Base-by-base conservation (phyloP, 1,140 invertebrate species). In the Drosophila erecta region DNA sequence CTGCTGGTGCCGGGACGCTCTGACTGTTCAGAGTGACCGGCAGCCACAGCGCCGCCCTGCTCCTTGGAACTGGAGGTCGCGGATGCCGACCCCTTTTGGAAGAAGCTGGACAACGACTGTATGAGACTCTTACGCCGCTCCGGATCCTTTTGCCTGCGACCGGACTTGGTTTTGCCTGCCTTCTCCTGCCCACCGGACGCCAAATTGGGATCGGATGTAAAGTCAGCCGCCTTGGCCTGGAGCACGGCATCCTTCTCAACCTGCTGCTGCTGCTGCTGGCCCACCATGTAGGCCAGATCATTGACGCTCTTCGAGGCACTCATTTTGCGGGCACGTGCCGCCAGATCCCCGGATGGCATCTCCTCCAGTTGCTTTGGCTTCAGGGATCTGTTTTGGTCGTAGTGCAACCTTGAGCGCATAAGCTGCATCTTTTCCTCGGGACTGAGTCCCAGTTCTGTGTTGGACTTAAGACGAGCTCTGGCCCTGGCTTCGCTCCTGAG, bases 101-200 rank as follows among this genome's bases (percentile, higher is more conserved):
- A 96, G 85, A 97, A 96, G 90, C 96, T 96, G 3, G 96, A 96
- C 44, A 97, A 95, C 47, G 96, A 95, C 93, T 97, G 96, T 72
- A 97, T 97, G 41, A 97, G 95, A 91, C 96, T 97, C 84, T 96
- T 96, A 44, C 96, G 93, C 61, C 96, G 93, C 69, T 96, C 96
- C 0, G 94, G 93, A 90, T 96, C 95, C 87, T 94, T 94, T 50
- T 90, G 76, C 54, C 94, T 94, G 66, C 93, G 93, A 73, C 93
- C 93, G 12, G 83, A 79, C 81, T 93, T 94, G 15, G 54, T 76
- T 76, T 87, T 91, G 37, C 50, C 37, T 14, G 61, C 79, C 24
- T 93, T 89, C 4, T 92, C 91, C 27, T 69, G 76, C 1, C 41
- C 72, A 46, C 64, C 51, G 22, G 79, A 91, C 10, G 93, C 90